A percentile compares a stretch with the other conserved stretches of the same genome.
These are phyloP conservation scores for Hippotragus niger DNA, from an alignment of 2,113 vertebrate species.

Conservation along the genomic window DNA sequence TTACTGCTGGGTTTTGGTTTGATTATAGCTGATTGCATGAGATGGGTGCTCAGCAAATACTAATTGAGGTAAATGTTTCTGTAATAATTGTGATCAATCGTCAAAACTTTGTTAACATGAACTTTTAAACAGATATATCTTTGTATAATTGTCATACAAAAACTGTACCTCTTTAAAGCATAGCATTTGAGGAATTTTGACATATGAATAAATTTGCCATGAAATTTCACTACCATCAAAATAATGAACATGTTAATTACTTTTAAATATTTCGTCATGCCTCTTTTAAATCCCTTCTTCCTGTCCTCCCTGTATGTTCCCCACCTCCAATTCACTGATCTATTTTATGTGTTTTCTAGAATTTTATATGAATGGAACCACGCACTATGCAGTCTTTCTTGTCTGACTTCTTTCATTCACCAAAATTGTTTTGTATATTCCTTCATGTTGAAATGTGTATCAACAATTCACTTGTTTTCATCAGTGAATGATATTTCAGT, in stretches of 20 bases:
- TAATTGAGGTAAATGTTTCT: neutral
- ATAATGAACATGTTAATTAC: neutral
- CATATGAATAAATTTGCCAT: neutral
- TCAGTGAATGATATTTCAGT: neutral
- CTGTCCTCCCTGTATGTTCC: neutral
- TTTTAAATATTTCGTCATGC: neutral
- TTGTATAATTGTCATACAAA: neutral
- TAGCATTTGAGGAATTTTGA: neutral
- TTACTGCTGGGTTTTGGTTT: neutral
- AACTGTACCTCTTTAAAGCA: neutral
- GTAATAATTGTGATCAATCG: neutral
- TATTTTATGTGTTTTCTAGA: neutral
- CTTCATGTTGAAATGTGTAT: neutral
- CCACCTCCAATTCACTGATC: neutral
- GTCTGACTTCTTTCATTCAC: neutral
- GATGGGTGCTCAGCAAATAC: neutral
- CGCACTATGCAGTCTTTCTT: neutral
- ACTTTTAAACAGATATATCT: neutral
- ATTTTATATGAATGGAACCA: neutral
- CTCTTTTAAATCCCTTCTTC: neutral
- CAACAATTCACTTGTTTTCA: neutral
- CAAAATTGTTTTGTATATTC: neutral
- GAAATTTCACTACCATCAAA: neutral
- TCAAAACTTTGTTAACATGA: neutral
- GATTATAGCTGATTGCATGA: neutral